Evolutionary conservation across 2,888 invertebrate genomes (phyloP).

Genomic region (Leistus spinibarbis): DNA sequence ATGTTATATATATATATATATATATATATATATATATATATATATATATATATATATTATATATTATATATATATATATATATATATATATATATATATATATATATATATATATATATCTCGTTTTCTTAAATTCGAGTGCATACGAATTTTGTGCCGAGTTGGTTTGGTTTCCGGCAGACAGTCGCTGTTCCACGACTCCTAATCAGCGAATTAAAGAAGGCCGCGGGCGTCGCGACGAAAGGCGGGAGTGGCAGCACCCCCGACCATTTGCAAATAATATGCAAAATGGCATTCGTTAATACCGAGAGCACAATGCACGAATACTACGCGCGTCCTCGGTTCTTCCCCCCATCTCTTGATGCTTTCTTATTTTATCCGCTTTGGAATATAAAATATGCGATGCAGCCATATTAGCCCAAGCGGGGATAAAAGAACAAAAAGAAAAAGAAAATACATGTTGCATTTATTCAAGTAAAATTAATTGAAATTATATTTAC

Average conservation of each 20-base stretch:
- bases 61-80: background rate
- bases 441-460: background rate
- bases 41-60: background rate
- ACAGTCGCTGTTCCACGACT: background rate
- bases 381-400: background rate
- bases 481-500: background rate
- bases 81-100: background rate
- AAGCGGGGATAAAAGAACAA: constrained; percentile 1
- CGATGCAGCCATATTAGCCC: background rate
- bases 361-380: constrained; percentile 1
- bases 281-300: constrained; percentile 26
- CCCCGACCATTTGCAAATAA: constrained; percentile 1
- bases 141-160: background rate
- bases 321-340: background rate
- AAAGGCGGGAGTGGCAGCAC: constrained; percentile 1
- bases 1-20: too few species aligned
- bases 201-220: constrained; percentile 37
- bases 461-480: background rate
- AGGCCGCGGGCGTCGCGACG: constrained; percentile 12
- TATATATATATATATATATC: background rate
- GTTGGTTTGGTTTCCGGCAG: background rate
- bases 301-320: constrained; percentile 15
- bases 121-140: background rate
- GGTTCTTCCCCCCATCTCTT: too few species aligned
- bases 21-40: too few species aligned